Evolutionary conservation across 2,888 invertebrate genomes (phyloP).

Genomic region (Apodemia mormo): DNA sequence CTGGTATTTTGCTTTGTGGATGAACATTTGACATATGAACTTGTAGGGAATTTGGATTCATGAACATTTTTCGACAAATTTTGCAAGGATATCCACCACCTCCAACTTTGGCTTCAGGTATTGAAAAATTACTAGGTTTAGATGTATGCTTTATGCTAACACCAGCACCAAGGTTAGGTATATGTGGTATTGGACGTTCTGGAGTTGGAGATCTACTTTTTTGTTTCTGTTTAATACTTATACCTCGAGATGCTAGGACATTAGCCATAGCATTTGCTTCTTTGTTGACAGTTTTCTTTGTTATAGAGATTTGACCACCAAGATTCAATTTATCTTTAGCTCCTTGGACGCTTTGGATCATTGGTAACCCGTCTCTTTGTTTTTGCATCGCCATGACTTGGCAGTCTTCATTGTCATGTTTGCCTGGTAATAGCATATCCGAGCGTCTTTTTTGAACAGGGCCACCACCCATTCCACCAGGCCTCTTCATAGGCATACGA

Average conservation of each 20-base stretch:
- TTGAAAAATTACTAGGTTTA: conserved; percentile 64
- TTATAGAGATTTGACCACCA: conserved; percentile 88
- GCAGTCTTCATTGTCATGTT: conserved; percentile 88
- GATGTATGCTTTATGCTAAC: conserved; percentile 80
- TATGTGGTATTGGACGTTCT: conserved; percentile 68
- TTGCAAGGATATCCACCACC: conserved; percentile 65
- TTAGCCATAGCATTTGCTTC: conserved; percentile 89
- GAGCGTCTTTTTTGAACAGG: conserved; percentile 75
- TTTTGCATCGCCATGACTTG: conserved; percentile 89
- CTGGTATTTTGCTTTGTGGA: conserved; percentile 60
- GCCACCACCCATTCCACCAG: conserved; percentile 48
- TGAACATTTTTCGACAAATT: conserved; percentile 74
- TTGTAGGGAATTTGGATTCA: conserved; percentile 61
- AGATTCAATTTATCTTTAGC: conserved; percentile 83
- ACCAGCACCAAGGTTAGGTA: conserved; percentile 74
- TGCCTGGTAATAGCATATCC: conserved; percentile 85
- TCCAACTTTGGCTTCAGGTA: conserved; percentile 70
- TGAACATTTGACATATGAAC: conserved; percentile 69
- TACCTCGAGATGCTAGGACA: conserved; percentile 88
- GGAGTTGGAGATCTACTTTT: conserved; percentile 73
- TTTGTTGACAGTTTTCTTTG: conserved; percentile 83
- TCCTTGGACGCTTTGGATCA: conserved; percentile 89
- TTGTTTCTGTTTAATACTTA: conserved; percentile 87
- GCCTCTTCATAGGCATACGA: conserved; percentile 70
- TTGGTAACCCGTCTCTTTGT: conserved; percentile 86